These are phyloP conservation scores for Acanthoscelides obtectus DNA, from an alignment of 2,888 invertebrate genomes.

Conservation along the genomic window DNA sequence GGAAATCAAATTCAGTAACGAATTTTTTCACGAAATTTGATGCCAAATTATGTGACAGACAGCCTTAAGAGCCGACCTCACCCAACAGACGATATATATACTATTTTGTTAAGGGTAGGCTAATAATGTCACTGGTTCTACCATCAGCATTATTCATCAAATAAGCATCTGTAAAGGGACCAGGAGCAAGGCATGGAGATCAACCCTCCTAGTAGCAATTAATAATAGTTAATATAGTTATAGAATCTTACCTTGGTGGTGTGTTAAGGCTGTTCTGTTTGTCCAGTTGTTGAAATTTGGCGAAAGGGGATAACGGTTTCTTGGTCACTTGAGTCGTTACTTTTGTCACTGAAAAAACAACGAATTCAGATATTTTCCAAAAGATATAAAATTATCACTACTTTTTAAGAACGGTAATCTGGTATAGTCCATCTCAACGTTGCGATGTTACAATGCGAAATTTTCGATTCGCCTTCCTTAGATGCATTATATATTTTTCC, in stretches of 20 bases:
- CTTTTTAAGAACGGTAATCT: neutral
- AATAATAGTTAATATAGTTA: too few relatives aligned
- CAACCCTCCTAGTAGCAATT: too few relatives aligned
- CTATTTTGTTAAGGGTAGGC: too few relatives aligned
- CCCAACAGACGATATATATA: too few relatives aligned
- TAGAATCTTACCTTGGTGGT: conserved; percentile 65
- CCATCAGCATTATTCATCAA: too few relatives aligned
- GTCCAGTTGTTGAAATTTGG: conserved; percentile 88
- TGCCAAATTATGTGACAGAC: too few relatives aligned
- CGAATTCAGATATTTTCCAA: neutral
- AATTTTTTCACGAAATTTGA: too few relatives aligned
- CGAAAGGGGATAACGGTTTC: conserved; percentile 80
- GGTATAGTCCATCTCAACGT: neutral
- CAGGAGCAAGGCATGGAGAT: too few relatives aligned
- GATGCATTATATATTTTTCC: neutral
- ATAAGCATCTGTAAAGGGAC: too few relatives aligned
- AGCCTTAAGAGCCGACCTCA: too few relatives aligned
- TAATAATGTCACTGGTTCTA: too few relatives aligned
- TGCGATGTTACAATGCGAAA: neutral
- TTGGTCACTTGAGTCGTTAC: conserved; percentile 33
- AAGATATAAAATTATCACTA: neutral
- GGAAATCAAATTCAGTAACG: too few relatives aligned
- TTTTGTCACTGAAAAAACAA: conserved; percentile 33
- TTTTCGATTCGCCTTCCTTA: neutral
- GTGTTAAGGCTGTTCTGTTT: conserved; percentile 72